Evolutionary conservation across 37 sponge, comb jelly and placozoan genomes (phyloP).

Genomic region (Aplysina aerophoba): DNA sequence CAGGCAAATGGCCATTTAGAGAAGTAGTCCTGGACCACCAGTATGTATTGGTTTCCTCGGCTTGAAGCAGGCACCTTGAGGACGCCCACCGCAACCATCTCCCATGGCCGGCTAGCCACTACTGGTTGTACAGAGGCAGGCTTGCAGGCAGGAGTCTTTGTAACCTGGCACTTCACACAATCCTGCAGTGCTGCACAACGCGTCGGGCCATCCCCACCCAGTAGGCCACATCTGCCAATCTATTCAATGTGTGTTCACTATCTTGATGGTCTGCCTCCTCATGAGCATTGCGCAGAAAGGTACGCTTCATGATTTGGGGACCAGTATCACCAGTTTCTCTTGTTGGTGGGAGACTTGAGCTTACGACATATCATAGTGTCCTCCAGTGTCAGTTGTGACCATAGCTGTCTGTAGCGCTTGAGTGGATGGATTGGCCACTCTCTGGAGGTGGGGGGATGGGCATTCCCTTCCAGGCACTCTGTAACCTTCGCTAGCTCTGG

Average conservation of each 20-base stretch:
- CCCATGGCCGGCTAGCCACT: slow-evolving; percentile 20
- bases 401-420: slow-evolving; percentile 16
- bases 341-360: slow-evolving; percentile 13
- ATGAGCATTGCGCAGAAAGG: slow-evolving; percentile 14
- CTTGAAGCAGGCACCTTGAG: slow-evolving; percentile 19
- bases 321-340: not conserved
- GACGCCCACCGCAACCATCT: not conserved
- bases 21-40: slow-evolving; percentile 27
- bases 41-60: slow-evolving; percentile 12
- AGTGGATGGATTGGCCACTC: not conserved
- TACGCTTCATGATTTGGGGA: not conserved
- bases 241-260: not conserved
- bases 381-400: slow-evolving; percentile 10
- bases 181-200: not conserved
- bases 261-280: slow-evolving; percentile 14
- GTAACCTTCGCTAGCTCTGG: not conserved
- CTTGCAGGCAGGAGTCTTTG: slow-evolving; percentile 11
- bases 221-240: slow-evolving; percentile 12
- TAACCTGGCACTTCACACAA: slow-evolving; percentile 15
- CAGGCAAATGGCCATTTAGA: slow-evolving; percentile 20
- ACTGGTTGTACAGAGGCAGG: slow-evolving; percentile 30
- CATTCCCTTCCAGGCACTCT: not conserved
- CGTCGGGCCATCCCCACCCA: slow-evolving; percentile 4
- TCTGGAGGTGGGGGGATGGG: not conserved
- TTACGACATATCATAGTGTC: slow-evolving; percentile 12